Evolutionary conservation across 2,888 invertebrate species (phyloP).

Genomic region (Cryptophagus acutangulus): DNA sequence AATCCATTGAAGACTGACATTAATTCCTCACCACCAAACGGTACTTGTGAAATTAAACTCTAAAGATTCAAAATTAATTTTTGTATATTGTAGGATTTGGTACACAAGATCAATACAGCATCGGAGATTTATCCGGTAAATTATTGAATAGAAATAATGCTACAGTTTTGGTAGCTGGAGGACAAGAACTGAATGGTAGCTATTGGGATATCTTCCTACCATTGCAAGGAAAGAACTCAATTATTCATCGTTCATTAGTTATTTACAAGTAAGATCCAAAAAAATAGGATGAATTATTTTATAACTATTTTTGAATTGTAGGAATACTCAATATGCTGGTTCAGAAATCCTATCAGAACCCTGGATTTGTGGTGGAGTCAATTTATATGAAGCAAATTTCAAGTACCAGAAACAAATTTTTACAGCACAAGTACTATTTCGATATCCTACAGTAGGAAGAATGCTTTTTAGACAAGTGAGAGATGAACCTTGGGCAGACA

Average conservation of each 20-base stretch:
- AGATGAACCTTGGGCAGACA: slow-evolving; percentile 78
- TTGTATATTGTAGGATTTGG: slow-evolving; percentile 56
- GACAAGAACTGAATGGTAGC: slow-evolving; percentile 66
- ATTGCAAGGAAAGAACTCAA: slow-evolving; percentile 70
- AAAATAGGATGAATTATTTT: not conserved
- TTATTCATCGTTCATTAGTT: slow-evolving; percentile 75
- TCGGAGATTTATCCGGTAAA: slow-evolving; percentile 88
- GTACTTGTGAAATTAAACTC: too few relatives aligned
- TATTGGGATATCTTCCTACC: slow-evolving; percentile 86
- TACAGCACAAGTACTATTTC: slow-evolving; percentile 67
- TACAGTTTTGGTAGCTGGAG: slow-evolving; percentile 63
- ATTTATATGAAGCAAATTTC: slow-evolving; percentile 59
- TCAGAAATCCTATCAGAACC: slow-evolving; percentile 47
- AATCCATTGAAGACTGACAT: slow-evolving; percentile 66
- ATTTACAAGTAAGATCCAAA: slow-evolving; percentile 60
- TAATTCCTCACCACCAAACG: slow-evolving; percentile 61
- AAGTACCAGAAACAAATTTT: slow-evolving; percentile 66
- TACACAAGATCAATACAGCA: slow-evolving; percentile 84
- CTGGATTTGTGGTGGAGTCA: slow-evolving; percentile 63
- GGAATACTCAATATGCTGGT: slow-evolving; percentile 50
- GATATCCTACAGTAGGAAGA: slow-evolving; percentile 83
- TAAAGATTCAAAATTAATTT: slow-evolving; percentile 3
- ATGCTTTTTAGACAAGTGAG: slow-evolving; percentile 76
- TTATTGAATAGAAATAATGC: slow-evolving; percentile 68
- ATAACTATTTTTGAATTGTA: slow-evolving; percentile 26